Evolutionary conservation across 1,140 invertebrate genomes (phyloP).

Genomic region (Diorhabda carinulata): DNA sequence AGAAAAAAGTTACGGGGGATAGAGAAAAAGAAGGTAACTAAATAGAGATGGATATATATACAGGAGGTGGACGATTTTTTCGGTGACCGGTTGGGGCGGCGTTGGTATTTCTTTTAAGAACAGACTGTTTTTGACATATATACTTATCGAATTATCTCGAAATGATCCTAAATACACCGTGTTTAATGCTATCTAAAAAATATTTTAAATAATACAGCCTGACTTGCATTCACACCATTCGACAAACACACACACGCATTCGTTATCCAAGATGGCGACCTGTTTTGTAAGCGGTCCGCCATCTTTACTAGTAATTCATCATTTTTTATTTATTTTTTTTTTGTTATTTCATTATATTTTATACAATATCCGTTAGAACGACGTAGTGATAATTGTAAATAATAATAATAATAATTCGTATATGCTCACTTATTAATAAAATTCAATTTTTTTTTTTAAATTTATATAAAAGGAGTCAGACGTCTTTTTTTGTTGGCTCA

Average conservation of each 20-base stretch:
- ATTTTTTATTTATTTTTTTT: conserved; percentile 14
- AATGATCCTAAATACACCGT: conserved; percentile 21
- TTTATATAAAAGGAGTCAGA: conserved; percentile 31
- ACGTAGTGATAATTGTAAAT: conserved; percentile 19
- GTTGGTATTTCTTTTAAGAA: conserved; percentile 12
- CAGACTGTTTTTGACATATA: conserved; percentile 29
- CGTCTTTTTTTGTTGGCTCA: conserved; percentile 22
- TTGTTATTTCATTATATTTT: conserved; percentile 31
- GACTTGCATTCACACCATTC: conserved; percentile 40
- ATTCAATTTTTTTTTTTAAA: conserved; percentile 22
- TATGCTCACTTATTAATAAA: conserved; percentile 33
- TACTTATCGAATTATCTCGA: conserved; percentile 32
- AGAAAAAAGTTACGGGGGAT: not conserved
- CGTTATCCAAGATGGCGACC: conserved; percentile 16
- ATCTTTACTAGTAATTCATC: conserved; percentile 15
- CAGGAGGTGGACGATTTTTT: too few relatives aligned
- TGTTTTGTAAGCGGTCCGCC: conserved; percentile 24
- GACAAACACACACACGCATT: conserved; percentile 5
- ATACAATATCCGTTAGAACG: conserved; percentile 33
- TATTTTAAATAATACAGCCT: conserved; percentile 44
- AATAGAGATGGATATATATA: not conserved
- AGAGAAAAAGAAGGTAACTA: not conserved
- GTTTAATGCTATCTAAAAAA: conserved; percentile 32
- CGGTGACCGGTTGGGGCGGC: too few relatives aligned
- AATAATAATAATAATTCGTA: conserved; percentile 34